These are phyloP conservation scores for Catamblyrhynchus diadema DNA, from an alignment of 2,797 vertebrate genomes.

Conservation along the genomic window DNA sequence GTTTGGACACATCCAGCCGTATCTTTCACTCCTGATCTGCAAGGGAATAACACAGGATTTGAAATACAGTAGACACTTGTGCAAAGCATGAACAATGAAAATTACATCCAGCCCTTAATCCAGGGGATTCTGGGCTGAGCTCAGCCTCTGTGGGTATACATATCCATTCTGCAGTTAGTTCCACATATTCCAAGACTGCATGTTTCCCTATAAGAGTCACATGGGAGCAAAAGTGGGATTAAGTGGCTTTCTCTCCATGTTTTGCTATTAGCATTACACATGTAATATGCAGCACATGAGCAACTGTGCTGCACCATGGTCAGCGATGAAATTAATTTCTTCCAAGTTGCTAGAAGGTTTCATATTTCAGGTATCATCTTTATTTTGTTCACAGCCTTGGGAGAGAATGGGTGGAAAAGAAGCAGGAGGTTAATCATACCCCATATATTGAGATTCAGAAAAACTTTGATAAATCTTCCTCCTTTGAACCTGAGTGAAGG, in stretches of 20 bases:
- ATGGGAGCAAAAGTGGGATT: constrained; percentile 29
- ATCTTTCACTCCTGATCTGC: constrained; percentile 17
- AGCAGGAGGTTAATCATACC: not conserved
- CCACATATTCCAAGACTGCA: not conserved
- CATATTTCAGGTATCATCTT: not conserved
- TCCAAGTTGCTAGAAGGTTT: not conserved
- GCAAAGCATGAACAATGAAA: constrained; percentile 44
- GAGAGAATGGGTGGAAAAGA: not conserved
- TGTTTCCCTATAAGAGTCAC: not conserved
- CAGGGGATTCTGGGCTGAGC: constrained; percentile 36
- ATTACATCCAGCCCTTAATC: constrained; percentile 49
- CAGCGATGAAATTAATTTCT: not conserved
- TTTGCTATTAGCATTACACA: constrained; percentile 26
- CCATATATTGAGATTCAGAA: not conserved
- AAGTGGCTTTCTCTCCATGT: constrained; percentile 34
- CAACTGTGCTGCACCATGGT: not conserved
- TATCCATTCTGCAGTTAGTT: constrained; percentile 36
- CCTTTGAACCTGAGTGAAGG: not conserved
- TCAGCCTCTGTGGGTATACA: not conserved
- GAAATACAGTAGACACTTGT: constrained; percentile 46
- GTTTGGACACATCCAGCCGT: not conserved
- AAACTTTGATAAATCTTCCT: not conserved
- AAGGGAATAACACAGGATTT: constrained; percentile 27
- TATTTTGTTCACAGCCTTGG: not conserved
- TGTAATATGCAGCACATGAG: constrained; percentile 9